Conservation (phyloP, 64 coral and sea anemone species). For the Stichodactyla mertensii region DNA sequence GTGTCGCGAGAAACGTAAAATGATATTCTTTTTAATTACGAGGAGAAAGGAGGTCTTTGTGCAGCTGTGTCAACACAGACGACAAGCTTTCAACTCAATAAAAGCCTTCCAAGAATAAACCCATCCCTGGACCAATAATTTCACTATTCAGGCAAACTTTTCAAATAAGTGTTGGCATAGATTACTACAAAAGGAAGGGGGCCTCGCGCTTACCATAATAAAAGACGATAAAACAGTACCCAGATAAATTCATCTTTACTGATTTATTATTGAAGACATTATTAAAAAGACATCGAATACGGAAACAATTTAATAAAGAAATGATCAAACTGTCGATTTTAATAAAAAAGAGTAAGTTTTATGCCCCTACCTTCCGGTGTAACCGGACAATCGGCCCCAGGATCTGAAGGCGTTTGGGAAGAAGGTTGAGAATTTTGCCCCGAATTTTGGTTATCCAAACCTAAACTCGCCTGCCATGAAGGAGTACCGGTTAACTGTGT, state of each 20-base stretch:
- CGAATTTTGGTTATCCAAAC: conserved; percentile 63
- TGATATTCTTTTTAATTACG: conserved; percentile 99
- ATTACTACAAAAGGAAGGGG: conserved; percentile 71
- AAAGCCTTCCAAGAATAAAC: conserved; percentile 95
- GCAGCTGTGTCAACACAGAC: conserved; percentile 99
- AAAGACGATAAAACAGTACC: conserved; percentile 84
- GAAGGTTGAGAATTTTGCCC: conserved; percentile 76
- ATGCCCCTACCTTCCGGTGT: conserved; percentile 94
- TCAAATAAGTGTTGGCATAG: conserved; percentile 89
- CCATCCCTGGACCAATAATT: conserved; percentile 90
- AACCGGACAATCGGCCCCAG: conserved; percentile 69
- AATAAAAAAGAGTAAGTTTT: conserved; percentile 68
- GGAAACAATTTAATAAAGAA: conserved; percentile 99
- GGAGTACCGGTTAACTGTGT: conserved; percentile 60
- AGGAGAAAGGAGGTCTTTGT: conserved; percentile 93
- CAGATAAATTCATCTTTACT: conserved; percentile 88
- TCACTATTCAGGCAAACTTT: conserved; percentile 85
- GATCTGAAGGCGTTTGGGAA: conserved; percentile 79
- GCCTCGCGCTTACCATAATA: conserved; percentile 89
- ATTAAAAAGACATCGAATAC: conserved; percentile 99
- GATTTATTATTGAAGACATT: conserved; percentile 97
- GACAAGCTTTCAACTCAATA: conserved; percentile 98
- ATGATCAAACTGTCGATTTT: conserved; percentile 95
- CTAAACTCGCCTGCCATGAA: conserved; percentile 69
- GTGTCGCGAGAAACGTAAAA: conserved; percentile 85